Percentiles rank a stretch among this genome's conserved stretches.
phyloP scores from a whole-genome alignment of 1,140 invertebrate genomes.

The Drosophila ananassae region DNA sequence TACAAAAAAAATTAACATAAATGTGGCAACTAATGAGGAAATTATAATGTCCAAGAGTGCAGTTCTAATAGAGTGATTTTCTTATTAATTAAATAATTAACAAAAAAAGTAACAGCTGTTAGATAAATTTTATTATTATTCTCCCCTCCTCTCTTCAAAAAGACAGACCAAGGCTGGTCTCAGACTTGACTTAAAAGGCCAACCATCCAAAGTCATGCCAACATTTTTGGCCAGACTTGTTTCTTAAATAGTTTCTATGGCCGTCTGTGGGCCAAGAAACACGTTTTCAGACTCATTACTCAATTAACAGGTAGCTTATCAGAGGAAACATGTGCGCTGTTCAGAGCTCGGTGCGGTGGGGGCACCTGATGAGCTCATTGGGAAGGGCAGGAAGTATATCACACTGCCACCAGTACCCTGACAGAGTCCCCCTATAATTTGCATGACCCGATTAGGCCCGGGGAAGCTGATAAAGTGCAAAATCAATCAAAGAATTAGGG shows the following conservation, averaged over 20 bases:
- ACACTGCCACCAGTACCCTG: not conserved
- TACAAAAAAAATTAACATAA: not conserved
- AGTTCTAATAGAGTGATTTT: not conserved
- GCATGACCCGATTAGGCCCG: slow-evolving; percentile 48
- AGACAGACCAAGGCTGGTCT: slow-evolving; percentile 42
- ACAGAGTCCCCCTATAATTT: slow-evolving; percentile 18
- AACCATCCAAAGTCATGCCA: slow-evolving; percentile 31
- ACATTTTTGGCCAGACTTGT: slow-evolving; percentile 45
- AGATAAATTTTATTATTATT: not conserved
- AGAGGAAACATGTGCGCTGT: slow-evolving; percentile 46
- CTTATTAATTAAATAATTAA: not conserved
- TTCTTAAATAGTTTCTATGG: slow-evolving; percentile 29
- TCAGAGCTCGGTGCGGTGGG: slow-evolving; percentile 11
- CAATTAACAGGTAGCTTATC: slow-evolving; percentile 69
- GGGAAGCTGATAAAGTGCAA: slow-evolving; percentile 79
- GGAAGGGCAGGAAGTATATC: slow-evolving; percentile 21
- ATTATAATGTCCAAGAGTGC: not conserved
- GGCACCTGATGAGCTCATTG: slow-evolving; percentile 65
- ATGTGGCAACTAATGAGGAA: slow-evolving; percentile 9
- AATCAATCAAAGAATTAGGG: slow-evolving; percentile 65
- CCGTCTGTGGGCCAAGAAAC: slow-evolving; percentile 37
- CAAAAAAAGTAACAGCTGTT: not conserved
- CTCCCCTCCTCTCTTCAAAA: slow-evolving; percentile 17
- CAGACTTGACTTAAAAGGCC: slow-evolving; percentile 46
- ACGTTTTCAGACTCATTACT: slow-evolving; percentile 63